Evolutionary conservation across 2,888 invertebrate species (phyloP).

Genomic region (Leucania comma): DNA sequence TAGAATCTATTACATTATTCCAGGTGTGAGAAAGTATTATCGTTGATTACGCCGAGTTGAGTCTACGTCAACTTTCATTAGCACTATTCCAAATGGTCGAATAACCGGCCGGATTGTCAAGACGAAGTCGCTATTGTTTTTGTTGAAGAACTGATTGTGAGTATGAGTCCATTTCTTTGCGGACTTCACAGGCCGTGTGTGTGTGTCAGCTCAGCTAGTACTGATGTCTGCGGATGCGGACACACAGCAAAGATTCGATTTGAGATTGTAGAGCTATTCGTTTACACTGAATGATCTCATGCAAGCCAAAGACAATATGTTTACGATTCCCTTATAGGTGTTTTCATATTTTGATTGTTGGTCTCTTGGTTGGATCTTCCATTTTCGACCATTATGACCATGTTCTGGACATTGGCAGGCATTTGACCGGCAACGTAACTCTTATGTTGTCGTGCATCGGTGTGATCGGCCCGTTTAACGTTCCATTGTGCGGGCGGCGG

Average conservation of each 20-base stretch:
- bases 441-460: slow-evolving; percentile 32
- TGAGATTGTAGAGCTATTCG: slow-evolving; percentile 1
- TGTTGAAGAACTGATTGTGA: neutral
- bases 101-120: neutral
- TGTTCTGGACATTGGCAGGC: slow-evolving; percentile 24
- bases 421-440: slow-evolving; percentile 36
- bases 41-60: neutral
- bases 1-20: slow-evolving; percentile 8
- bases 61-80: neutral
- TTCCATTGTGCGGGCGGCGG: slow-evolving; percentile 60
- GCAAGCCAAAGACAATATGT: neutral
- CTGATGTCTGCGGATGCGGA: neutral
- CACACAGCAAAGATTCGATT: neutral
- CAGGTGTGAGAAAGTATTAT: neutral
- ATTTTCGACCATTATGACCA: slow-evolving; percentile 8
- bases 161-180: neutral
- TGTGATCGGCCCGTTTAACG: slow-evolving; percentile 59
- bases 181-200: too few species aligned
- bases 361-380: too few species aligned
- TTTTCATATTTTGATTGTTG: neutral
- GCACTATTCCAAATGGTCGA: neutral
- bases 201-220: neutral
- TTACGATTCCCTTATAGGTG: neutral
- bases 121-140: neutral
- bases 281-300: slow-evolving; percentile 22